These are phyloP conservation scores for Trissonchulus sp. DNA, from an alignment of 2,888 invertebrate species.

Conservation along the genomic window DNA sequence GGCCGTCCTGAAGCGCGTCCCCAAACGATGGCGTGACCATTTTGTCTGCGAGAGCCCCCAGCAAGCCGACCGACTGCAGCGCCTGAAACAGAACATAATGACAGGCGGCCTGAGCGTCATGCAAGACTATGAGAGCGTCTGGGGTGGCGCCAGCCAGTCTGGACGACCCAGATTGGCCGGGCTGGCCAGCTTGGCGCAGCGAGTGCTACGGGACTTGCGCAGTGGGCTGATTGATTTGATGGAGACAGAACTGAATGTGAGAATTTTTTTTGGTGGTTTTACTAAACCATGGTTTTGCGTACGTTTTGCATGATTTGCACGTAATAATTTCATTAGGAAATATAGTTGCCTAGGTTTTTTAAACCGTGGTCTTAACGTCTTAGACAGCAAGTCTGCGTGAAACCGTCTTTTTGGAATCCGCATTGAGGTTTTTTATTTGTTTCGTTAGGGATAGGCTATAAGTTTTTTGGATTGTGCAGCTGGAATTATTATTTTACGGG, in stretches of 20 bases:
- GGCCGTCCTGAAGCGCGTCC: background rate
- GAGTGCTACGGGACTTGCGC: background rate
- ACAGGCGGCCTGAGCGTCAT: background rate
- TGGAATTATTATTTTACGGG: too few species aligned
- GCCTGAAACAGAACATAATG: background rate
- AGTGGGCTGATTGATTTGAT: background rate
- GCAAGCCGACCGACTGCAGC: background rate
- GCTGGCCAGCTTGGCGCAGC: background rate
- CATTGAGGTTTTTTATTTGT: too few species aligned
- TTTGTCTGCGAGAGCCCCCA: background rate
- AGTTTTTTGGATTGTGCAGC: too few species aligned
- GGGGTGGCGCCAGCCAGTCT: background rate
- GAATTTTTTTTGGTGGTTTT: background rate
- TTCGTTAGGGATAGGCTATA: too few species aligned
- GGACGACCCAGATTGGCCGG: background rate
- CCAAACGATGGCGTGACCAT: background rate
- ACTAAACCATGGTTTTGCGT: too few species aligned
- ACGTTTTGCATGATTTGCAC: too few species aligned
- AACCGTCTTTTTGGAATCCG: too few species aligned
- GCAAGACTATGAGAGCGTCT: background rate
- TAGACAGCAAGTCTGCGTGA: too few species aligned
- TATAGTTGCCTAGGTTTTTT: too few species aligned
- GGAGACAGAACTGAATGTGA: background rate
- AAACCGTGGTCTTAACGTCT: too few species aligned
- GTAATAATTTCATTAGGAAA: too few species aligned